phyloP scores from a whole-genome alignment of 2,113 vertebrate genomes.

The Oreotrochilus melanogaster region DNA sequence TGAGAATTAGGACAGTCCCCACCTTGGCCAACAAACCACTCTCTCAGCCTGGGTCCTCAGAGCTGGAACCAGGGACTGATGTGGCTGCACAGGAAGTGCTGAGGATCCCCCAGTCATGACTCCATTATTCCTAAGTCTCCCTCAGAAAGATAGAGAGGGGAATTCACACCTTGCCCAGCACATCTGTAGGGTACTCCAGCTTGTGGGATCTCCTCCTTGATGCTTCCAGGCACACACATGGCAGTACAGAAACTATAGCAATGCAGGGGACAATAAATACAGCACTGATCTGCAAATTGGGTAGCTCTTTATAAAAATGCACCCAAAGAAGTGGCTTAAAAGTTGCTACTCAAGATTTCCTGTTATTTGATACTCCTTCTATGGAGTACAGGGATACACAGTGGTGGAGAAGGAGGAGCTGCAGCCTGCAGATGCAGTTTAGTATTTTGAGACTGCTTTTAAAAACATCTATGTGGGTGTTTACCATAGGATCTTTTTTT shows the following conservation, averaged over 20 bases:
- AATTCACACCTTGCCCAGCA: background rate
- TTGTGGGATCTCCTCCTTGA: rapidly evolving
- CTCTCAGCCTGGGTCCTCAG: background rate
- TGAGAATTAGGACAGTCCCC: background rate
- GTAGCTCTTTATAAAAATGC: background rate
- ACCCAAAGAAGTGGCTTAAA: background rate
- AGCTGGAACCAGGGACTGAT: rapidly evolving
- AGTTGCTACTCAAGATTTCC: background rate
- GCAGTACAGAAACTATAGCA: background rate
- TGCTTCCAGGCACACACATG: background rate
- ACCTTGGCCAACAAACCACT: background rate
- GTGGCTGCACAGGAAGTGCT: background rate
- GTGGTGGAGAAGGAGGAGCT: constrained; percentile 3
- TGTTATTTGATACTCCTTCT: background rate
- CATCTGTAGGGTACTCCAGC: background rate
- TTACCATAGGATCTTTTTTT: background rate
- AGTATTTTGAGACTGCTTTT: constrained; percentile 37
- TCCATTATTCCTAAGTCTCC: background rate
- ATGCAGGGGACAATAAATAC: background rate
- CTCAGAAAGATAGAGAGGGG: background rate
- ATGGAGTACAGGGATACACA: background rate
- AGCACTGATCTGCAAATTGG: background rate
- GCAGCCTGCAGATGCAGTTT: constrained; percentile 30
- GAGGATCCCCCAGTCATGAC: background rate
- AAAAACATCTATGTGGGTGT: constrained; percentile 41